Percentiles rank a stretch among this genome's conserved stretches.
phyloP scores from a whole-genome alignment of 2,113 vertebrate species.

The Sebastes schlegelii region DNA sequence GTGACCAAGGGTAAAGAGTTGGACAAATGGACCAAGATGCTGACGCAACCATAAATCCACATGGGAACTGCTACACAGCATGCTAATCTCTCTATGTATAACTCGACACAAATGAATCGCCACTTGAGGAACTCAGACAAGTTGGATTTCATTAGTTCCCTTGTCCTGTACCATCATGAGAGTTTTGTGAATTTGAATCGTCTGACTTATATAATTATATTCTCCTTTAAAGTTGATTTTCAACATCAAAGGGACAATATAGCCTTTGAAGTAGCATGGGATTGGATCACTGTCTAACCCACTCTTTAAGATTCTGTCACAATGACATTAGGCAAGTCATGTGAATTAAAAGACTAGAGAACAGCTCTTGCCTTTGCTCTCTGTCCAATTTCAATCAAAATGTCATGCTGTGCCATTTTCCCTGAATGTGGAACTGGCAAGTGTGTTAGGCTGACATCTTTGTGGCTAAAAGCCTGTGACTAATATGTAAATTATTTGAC shows the following conservation, averaged over 20 bases:
- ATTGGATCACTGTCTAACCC: slow-evolving; percentile 84
- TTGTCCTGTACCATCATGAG: slow-evolving; percentile 67
- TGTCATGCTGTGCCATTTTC: slow-evolving; percentile 80
- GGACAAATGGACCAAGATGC: slow-evolving; percentile 11
- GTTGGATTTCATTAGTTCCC: slow-evolving; percentile 68
- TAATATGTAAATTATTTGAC: slow-evolving; percentile 73
- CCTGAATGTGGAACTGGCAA: slow-evolving; percentile 73
- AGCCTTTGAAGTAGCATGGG: slow-evolving; percentile 86
- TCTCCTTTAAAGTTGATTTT: slow-evolving; percentile 83
- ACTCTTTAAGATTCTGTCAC: slow-evolving; percentile 82
- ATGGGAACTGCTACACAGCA: slow-evolving; percentile 35
- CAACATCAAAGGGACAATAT: slow-evolving; percentile 85
- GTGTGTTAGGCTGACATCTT: slow-evolving; percentile 72
- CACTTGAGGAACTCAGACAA: slow-evolving; percentile 52
- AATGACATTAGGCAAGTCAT: slow-evolving; percentile 83
- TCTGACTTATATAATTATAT: slow-evolving; percentile 82
- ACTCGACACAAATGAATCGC: slow-evolving; percentile 52
- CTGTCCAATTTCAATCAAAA: slow-evolving; percentile 82
- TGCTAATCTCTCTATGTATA: slow-evolving; percentile 29
- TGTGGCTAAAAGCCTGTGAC: slow-evolving; percentile 73
- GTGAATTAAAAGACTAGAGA: slow-evolving; percentile 80
- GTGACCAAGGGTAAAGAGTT: background rate
- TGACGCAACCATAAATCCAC: slow-evolving; percentile 6
- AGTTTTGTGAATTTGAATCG: slow-evolving; percentile 79
- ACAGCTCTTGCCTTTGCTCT: slow-evolving; percentile 79